Base-by-base conservation (phyloP, 2,113 vertebrate species). In the Loxodonta africana region DNA sequence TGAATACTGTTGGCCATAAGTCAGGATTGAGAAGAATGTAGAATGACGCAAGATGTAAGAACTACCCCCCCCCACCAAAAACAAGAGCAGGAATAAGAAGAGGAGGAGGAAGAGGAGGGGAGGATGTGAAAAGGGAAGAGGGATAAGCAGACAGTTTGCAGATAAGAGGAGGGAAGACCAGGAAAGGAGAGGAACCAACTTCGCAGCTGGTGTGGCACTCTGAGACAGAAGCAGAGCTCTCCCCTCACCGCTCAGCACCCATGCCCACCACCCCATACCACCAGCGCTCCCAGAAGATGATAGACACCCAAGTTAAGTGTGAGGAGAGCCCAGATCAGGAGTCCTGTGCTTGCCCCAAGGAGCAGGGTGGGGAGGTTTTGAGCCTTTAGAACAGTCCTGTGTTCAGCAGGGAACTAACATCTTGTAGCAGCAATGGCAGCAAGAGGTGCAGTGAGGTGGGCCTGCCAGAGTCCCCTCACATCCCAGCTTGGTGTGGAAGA, bases 241-340 rank as follows among this genome's bases (percentile, higher is more conserved):
- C 33, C 0, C 9, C 12, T 23, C 21, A 23, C 5, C 41, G 26
- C 5, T 37, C 74, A 37, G 23, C 23, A 1, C 8, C 6, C 41
- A 20, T 8, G 10, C 26, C 0, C 6, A 15, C 33, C 73, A 26
- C 9, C 1, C 18, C 48, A 9, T 4, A 2, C 25, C 44, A 23
- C 11, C 18, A 17, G 48, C 25, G 10, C 80, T 53, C 46, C 48
- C 37, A 77, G 18, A 63, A 76, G 46, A 48, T 62, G 21, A 17
- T 0, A 67, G 44, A n/a, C 57, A 60, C 28, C 33, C 26, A n/a
- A 8, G 44, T 65, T 37, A 94, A 78, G 28, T 41, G 30, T 48
- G 28, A 28, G 46, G 28, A 67, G 44, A 48, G 37, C 6, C 78
- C 71, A 26, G 28, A 23, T 8, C 21, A 73, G 26, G 62, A 25